A percentile compares a stretch with the other conserved stretches of the same genome.
phyloP scores from a whole-genome alignment of 1,140 invertebrate species.

The Aphaenogaster floridana region DNA sequence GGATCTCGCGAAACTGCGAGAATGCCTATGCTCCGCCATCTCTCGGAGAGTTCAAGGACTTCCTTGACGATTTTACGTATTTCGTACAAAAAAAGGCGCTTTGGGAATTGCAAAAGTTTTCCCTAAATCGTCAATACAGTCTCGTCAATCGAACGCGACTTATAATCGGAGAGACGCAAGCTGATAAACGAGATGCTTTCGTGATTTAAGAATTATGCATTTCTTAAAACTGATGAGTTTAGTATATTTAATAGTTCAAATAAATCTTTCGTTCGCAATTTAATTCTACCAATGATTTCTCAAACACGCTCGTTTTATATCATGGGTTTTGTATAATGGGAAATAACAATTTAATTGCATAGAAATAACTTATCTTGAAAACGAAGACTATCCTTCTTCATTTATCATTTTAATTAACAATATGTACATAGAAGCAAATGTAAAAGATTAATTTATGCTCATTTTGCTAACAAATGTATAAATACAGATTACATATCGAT shows the following conservation, averaged over 20 bases:
- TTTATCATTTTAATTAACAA: neutral
- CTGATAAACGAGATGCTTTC: neutral
- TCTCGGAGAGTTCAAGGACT: slow-evolving; percentile 81
- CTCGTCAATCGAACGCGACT: neutral
- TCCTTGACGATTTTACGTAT: slow-evolving; percentile 80
- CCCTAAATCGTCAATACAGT: neutral
- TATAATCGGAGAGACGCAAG: neutral
- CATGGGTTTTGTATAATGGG: neutral
- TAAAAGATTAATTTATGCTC: neutral
- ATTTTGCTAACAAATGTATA: neutral
- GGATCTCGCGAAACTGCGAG: slow-evolving; percentile 26
- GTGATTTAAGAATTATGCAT: slow-evolving; percentile 11
- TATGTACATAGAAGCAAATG: neutral
- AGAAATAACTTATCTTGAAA: slow-evolving; percentile 9
- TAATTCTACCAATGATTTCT: neutral
- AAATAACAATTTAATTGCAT: neutral
- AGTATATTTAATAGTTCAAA: neutral
- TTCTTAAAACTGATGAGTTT: neutral
- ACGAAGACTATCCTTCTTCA: neutral
- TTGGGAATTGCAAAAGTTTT: slow-evolving; percentile 70
- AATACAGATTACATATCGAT: neutral
- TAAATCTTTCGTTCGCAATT: neutral
- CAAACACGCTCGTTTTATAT: neutral
- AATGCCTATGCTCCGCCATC: slow-evolving; percentile 81
- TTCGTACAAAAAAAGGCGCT: slow-evolving; percentile 81